Evolutionary conservation across 2,888 invertebrate genomes (phyloP).

Genomic region (Macrosiphum euphorbiae): DNA sequence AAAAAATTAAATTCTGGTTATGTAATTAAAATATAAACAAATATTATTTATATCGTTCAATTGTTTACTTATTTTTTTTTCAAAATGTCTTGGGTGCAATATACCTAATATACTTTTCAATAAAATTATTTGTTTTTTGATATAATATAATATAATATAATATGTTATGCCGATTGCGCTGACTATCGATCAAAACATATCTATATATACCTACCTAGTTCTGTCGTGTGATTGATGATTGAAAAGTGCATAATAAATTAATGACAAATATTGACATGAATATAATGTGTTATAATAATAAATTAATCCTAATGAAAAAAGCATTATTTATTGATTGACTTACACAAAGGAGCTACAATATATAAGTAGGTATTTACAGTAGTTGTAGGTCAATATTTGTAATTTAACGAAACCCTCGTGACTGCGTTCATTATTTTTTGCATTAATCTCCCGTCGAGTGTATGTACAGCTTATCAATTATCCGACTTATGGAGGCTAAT

Average conservation of each 20-base stretch:
- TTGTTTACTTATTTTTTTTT: neutral
- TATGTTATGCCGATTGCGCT: neutral
- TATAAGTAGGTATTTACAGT: neutral
- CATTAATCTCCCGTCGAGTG: neutral
- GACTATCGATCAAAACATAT: neutral
- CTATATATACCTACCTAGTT: neutral
- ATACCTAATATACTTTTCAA: neutral
- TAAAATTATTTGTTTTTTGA: neutral
- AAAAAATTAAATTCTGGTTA: neutral
- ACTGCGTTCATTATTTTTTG: neutral
- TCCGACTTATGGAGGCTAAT: neutral
- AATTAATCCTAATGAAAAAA: conserved; percentile 6
- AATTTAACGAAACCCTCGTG: neutral
- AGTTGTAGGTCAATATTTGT: neutral
- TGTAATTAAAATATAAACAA: neutral
- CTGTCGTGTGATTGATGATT: neutral
- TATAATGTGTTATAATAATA: conserved; percentile 20
- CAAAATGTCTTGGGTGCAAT: neutral
- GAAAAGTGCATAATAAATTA: conserved; percentile 5
- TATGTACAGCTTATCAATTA: neutral
- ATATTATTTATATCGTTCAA: neutral
- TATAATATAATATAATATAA: neutral
- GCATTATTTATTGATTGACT: conserved; percentile 18
- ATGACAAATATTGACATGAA: conserved; percentile 3
- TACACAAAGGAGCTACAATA: neutral